These are phyloP conservation scores for Chaetoderma sp. DNA, from an alignment of 2,888 invertebrate genomes.

Conservation along the genomic window DNA sequence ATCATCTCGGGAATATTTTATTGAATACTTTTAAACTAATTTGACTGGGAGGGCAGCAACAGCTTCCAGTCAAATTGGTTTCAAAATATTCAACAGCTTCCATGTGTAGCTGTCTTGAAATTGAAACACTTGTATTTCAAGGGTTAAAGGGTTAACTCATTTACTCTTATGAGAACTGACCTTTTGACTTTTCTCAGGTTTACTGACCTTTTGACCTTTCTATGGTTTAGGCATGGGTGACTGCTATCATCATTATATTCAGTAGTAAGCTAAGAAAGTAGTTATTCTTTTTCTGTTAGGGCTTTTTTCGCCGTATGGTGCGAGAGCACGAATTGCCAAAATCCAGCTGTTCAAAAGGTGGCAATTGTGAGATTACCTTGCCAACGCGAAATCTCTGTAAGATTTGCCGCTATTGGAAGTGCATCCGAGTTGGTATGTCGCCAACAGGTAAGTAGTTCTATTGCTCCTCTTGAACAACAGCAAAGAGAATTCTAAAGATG, in stretches of 20 bases:
- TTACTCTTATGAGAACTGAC: too few relatives aligned
- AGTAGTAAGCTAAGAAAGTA: background rate
- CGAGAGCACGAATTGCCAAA: constrained; percentile 60
- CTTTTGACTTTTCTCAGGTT: too few relatives aligned
- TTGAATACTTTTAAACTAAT: too few relatives aligned
- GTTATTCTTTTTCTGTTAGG: constrained; percentile 44
- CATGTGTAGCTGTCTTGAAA: too few relatives aligned
- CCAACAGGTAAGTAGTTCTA: constrained; percentile 55
- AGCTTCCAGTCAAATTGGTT: too few relatives aligned
- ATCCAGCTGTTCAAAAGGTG: constrained; percentile 59
- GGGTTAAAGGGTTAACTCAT: too few relatives aligned
- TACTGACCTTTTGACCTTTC: background rate
- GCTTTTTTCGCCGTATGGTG: constrained; percentile 67
- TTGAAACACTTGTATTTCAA: too few relatives aligned
- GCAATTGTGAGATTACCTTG: constrained; percentile 60
- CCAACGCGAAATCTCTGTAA: constrained; percentile 67
- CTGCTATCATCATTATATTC: background rate
- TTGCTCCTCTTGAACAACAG: background rate
- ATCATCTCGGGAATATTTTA: too few relatives aligned
- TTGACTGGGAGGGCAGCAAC: too few relatives aligned
- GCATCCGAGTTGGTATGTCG: constrained; percentile 67
- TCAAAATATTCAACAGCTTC: too few relatives aligned
- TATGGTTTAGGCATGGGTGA: background rate
- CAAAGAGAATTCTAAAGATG: background rate
- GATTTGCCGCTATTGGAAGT: constrained; percentile 65